Evolutionary conservation across 2,888 invertebrate genomes (phyloP), one percentile per base, ranked within the genome.

Genomic region (Drosophila quinaria): DNA sequence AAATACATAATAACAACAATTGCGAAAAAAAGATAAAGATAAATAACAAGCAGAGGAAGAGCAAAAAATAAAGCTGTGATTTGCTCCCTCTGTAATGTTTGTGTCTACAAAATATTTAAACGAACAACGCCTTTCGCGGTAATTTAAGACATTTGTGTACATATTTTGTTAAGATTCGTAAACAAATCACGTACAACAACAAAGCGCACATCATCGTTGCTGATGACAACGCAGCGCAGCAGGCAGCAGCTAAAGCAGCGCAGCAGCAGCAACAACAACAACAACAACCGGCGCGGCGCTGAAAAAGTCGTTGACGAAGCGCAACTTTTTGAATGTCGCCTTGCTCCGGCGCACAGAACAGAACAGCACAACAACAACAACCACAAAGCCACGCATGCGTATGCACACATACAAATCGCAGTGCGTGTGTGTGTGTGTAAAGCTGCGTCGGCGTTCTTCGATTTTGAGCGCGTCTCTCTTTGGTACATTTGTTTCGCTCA

Each of bases 151-250:
- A 87, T 78, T 79, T 88, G 62, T 75, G 63, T 80, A 56, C 63
- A 68, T 47, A 84, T 73, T 85, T 81, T 70, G 86, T 85, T 88
- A 85, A 88, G 82, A 75, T 87, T 84, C 86, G 72, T 88, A 90
- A 90, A 89, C 90, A 84, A 89, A 84, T 84, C 83, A 84, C 90
- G 90, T 89, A 68, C 66, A 81, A 71, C 70, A 76, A 74, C 84
- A 87, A 80, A 31, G 47, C 54, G 50, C 41, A 61, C 54, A 39
- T 15, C 52, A 39, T 49, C 42, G n/a, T n/a, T n/a, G n/a, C n/a
- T n/a, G 47, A 42, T 10, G 29, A 47, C 19, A 22, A 15, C 51
- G 25, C 41, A 51, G 51, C 44, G 33, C 41, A 56, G 35, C 56
- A 67, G 5, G 46, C 46, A 56, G 42, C 50, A 39, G 19, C 52